These are phyloP conservation scores for Orycteropus afer DNA, from an alignment of 2,113 vertebrate genomes.

Conservation along the genomic window DNA sequence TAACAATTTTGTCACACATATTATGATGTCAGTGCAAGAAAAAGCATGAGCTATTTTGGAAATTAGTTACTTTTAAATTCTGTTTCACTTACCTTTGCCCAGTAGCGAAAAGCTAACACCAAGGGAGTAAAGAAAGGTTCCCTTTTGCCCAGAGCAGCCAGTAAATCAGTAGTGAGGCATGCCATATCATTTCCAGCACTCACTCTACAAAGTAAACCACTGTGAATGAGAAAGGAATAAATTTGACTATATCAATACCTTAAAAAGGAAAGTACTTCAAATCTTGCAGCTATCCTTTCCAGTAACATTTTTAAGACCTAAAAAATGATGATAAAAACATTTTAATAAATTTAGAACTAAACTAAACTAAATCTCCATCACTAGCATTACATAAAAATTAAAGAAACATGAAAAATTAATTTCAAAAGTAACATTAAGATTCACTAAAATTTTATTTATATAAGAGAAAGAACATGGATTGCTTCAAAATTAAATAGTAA, in stretches of 20 bases:
- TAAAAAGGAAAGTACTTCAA: constrained; percentile 50
- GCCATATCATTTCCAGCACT: constrained; percentile 98
- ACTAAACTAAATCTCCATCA: constrained; percentile 8
- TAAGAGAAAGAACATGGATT: neutral
- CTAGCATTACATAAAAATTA: constrained; percentile 18
- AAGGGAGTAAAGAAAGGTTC: constrained; percentile 95
- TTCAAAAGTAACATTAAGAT: constrained; percentile 30
- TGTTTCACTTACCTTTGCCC: constrained; percentile 93
- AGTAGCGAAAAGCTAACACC: constrained; percentile 97
- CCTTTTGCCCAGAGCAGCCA: constrained; percentile 93
- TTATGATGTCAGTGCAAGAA: neutral
- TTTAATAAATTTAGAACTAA: constrained; percentile 51
- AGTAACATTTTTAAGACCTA: constrained; percentile 36
- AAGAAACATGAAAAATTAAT: constrained; percentile 41
- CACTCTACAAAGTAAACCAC: constrained; percentile 96
- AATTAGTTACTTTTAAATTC: constrained; percentile 24
- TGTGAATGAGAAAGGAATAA: constrained; percentile 81
- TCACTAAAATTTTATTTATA: constrained; percentile 25
- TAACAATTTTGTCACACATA: constrained; percentile 30
- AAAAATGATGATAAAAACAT: constrained; percentile 21
- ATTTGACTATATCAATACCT: constrained; percentile 11
- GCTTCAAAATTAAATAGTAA: neutral
- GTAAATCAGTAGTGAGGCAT: constrained; percentile 97
- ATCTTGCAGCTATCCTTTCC: constrained; percentile 24
- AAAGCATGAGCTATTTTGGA: constrained; percentile 35